Evolutionary conservation across 2,797 vertebrate species (phyloP), one percentile per base, ranked within the genome.

Genomic region (Hoplostethus mediterraneus): DNA sequence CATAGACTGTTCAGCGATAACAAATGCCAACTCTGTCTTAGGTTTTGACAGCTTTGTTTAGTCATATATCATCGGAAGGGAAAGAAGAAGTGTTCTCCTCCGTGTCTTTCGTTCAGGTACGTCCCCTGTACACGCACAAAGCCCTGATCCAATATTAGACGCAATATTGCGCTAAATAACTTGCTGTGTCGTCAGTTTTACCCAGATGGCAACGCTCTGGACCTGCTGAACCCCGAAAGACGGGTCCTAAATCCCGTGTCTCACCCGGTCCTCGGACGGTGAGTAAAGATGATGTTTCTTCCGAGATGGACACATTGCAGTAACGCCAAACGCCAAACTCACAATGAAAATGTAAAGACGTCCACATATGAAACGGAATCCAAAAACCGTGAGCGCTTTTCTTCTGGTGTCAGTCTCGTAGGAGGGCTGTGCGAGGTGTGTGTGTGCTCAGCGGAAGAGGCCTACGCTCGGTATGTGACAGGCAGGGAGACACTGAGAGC

Each of bases 61-160:
- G 91, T 66, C 80, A 87, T 5, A 51, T 91, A 54, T 75, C 78
- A 63, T 83, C 90, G 2, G 38, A 51, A 1, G 38, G 31, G 16
- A 68, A 83, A 16, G 82, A 75, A 0, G 86, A 57, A 16, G 62
- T 64, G 47, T 91, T 96, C 65, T 81, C 87, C 58, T 94, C 94
- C 1, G 92, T 93, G 53, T 95, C 96, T 45, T 89, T 94, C 73
- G 89, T 96, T 42, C 95, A 97, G 97, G 96, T 96, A 90, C 73
- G 83, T 83, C 67, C 55, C 28, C 63, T 55, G 52, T 62, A 2
- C 48, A 47, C 14, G 2, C n/a, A 48, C 5, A 53, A 53, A 31
- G 25, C 28, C 5, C 12, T 51, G 33, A 25, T 21, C 14, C 45
- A 3, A 63, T 25, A 25, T 40, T 13, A 5, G 30, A 58, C 40